A percentile compares a stretch with the other conserved stretches of the same genome.
These are phyloP conservation scores for mouse (Mus musculus) DNA, from an alignment of 2,113 vertebrate species.

Conservation along the genomic window DNA sequence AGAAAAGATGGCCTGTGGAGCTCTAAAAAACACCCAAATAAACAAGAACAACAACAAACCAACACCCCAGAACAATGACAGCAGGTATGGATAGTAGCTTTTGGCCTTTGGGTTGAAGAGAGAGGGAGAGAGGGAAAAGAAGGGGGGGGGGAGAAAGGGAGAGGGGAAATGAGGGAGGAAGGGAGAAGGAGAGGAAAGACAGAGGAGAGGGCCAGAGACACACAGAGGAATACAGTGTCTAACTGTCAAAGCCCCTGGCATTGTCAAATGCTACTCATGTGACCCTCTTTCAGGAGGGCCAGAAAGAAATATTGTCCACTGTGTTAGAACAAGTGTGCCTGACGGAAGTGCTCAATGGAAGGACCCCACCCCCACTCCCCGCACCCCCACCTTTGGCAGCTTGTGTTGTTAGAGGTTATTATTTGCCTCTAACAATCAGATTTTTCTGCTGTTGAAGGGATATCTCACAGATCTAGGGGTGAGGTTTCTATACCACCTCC, in stretches of 20 bases:
- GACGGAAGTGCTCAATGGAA: background rate
- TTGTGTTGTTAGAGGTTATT: background rate
- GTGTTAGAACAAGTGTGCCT: background rate
- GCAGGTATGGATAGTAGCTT: background rate
- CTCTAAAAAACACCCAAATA: background rate
- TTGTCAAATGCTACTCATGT: background rate
- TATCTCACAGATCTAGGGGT: background rate
- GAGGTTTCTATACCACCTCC: background rate
- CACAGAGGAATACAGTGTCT: background rate
- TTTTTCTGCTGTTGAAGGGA: background rate
- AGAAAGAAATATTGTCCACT: background rate
- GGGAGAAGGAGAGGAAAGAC: too few relatives aligned
- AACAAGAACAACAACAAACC: too few relatives aligned
- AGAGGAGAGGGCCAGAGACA: background rate
- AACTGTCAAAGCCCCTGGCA: background rate
- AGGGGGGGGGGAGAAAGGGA: too few relatives aligned
- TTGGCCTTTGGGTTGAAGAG: background rate
- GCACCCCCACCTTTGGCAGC: too few relatives aligned
- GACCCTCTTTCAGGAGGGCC: background rate
- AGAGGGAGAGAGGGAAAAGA: background rate
- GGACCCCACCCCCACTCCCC: fast-evolving
- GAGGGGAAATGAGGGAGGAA: background rate
- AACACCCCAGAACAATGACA: background rate
- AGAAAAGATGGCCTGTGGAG: background rate
- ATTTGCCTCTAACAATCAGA: background rate